Evolutionary conservation across 1,140 invertebrate genomes (phyloP), one percentile per base, ranked within the genome.

Genomic region (Apis florea): DNA sequence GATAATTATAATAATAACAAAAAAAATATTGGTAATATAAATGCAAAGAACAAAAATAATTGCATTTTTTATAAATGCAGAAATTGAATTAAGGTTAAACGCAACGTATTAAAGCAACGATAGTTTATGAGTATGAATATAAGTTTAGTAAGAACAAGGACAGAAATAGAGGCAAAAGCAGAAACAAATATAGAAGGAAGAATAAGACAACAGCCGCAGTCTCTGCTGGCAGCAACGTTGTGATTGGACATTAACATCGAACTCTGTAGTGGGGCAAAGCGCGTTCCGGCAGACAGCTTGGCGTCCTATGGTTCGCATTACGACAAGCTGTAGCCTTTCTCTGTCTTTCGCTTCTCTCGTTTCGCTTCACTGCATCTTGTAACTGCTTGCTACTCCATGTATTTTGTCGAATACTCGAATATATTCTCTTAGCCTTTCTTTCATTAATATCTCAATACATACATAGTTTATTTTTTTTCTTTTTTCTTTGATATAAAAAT

Each of bases 241-340:
- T 63, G 79, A 81, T 81, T 81, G 79, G 61, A 81, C 54, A 74
- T 72, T 73, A 79, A 77, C 76, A 66, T 73, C 66, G 87, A 79
- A 56, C 69, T 51, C 47, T 73, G 88, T 89, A 87, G 92, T 89
- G 89, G 89, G 91, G 91, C 77, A 87, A 86, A 84, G 79, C 88
- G 88, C 90, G 89, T 93, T 93, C 90, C 90, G 92, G 92, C 93
- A 94, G 93, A 94, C 93, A 94, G 93, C 93, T 94, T 94, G 93
- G 93, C 93, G 93, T 93, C 93, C 93, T 92, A 89, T 87, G 89
- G 90, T 91, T 92, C 89, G 90, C 89, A 89, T 92, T 93, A 87
- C 92, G 90, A 92, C 90, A 91, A 92, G 91, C 90, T 88, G 76
- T 88, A 90, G 88, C 90, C 90, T 93, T 92, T 90, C 89, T 91